A percentile compares a stretch with the other conserved stretches of the same genome.
phyloP scores from a whole-genome alignment of 2,113 vertebrate species.

The Quiscalus mexicanus region DNA sequence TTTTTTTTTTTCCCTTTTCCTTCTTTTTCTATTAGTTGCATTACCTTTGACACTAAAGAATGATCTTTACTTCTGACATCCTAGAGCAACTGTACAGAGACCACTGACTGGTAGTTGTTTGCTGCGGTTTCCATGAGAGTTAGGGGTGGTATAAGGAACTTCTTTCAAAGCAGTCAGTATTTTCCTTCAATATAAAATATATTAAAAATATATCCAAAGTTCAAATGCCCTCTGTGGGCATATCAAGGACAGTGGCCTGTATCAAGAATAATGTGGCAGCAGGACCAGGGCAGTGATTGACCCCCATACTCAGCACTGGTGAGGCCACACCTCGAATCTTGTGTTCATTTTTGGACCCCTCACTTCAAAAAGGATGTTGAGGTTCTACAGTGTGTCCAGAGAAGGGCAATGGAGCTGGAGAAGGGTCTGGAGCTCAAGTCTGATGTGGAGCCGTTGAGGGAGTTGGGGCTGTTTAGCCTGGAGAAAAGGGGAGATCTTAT shows the following conservation, averaged over 20 bases:
- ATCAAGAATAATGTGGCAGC: background rate
- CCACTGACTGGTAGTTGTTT: background rate
- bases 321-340: rapidly evolving
- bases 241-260: background rate
- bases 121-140: background rate
- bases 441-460: background rate
- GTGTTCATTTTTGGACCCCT: background rate
- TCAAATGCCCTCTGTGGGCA: background rate
- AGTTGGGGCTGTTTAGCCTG: background rate
- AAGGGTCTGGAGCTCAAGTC: background rate
- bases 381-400: background rate
- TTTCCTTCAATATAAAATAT: background rate
- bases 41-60: background rate
- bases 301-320: rapidly evolving
- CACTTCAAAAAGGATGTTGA: background rate
- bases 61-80: background rate
- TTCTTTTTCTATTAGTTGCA: background rate
- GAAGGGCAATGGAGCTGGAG: background rate
- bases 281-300: background rate
- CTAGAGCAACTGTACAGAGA: background rate
- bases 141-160: background rate
- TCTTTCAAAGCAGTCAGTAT: background rate
- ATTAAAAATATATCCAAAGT: background rate
- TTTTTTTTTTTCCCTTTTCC: rapidly evolving
- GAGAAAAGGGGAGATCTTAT: background rate